A percentile compares a stretch with the other conserved stretches of the same genome.
Conservation (phyloP, 1,140 invertebrate species). For the Neocloeon triangulifer region DNA sequence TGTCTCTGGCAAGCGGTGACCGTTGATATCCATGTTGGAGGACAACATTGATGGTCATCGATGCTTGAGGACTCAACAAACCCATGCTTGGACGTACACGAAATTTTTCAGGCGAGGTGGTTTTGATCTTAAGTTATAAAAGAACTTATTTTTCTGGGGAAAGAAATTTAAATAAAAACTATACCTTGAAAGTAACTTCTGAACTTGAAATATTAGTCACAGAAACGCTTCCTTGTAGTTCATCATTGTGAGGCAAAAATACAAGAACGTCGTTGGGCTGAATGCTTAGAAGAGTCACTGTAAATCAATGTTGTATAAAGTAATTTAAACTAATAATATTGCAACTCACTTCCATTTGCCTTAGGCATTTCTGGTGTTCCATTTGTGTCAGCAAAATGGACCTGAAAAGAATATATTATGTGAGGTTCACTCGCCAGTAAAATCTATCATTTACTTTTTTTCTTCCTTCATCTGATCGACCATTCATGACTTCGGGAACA, state of each 20-base stretch:
- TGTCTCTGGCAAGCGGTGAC: slow-evolving; percentile 30
- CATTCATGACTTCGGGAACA: slow-evolving; percentile 31
- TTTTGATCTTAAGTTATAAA: slow-evolving; percentile 38
- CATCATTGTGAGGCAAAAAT: too few species aligned
- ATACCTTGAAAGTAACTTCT: too few species aligned
- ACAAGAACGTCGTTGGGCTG: too few species aligned
- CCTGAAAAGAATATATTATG: neutral
- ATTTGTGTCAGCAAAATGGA: slow-evolving; percentile 4
- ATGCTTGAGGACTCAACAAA: slow-evolving; percentile 30
- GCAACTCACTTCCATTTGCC: too few species aligned
- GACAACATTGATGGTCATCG: slow-evolving; percentile 23
- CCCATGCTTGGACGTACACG: slow-evolving; percentile 68
- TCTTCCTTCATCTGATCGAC: slow-evolving; percentile 14
- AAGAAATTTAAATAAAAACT: too few species aligned
- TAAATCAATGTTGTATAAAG: too few species aligned
- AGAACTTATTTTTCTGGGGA: slow-evolving; percentile 6
- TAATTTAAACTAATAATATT: too few species aligned
- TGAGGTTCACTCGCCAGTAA: too few species aligned
- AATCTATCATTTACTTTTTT: slow-evolving; percentile 23
- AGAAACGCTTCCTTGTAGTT: too few species aligned
- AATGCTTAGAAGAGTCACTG: too few species aligned
- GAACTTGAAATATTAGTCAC: too few species aligned
- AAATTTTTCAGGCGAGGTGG: slow-evolving; percentile 69
- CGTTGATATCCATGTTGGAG: slow-evolving; percentile 27
- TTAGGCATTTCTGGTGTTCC: too few species aligned